Evolutionary conservation across 2,113 vertebrate genomes (phyloP), one percentile per base, ranked within the genome.

Genomic region (Pangasianodon hypophthalmus): DNA sequence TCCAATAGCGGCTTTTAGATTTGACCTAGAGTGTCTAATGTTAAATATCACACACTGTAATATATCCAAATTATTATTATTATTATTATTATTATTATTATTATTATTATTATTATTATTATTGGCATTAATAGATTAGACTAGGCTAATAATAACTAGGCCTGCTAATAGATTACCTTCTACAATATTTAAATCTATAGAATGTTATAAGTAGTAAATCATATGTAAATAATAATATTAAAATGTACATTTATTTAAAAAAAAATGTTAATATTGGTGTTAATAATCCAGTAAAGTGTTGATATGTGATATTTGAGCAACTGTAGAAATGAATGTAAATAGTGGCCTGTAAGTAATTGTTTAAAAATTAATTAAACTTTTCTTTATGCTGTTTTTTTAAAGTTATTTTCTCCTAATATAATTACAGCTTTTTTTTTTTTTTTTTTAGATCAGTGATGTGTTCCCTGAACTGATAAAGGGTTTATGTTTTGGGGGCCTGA

Each of bases 31-130:
- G 69, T 41, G n/a, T 75, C 37, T 46, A 37, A 21, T 41, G 1
- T 73, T 18, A 75, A 75, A 75, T 24, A 75, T 75, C 37, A 46
- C 18, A 75, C 6, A 46, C 19, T 75, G 14, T n/a, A 69, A 69
- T 32, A 69, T 32, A 69, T n/a, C 3, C 29, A 32, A 3, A 24
- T 77, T 48, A 79, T 79, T 79, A 79, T 79, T 48, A 79, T 79
- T 79, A 79, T 79, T 46, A 79, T 79, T 79, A 26, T 44, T 24
- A 24, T 46, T 46, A 77, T 75, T 75, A 75, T 75, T 44, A 75
- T 75, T 44, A 44, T 44, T 75, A 75, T 75, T 75, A 75, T 75
- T 75, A 24, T 46, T 75, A 75, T 75, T 75, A 75, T 75, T 37
- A 75, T 75, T 75, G 7, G 4, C 44, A 44, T 69, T 67, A 46